Evolutionary conservation across 1,140 invertebrate species (phyloP).

Genomic region (Triops cancriformis): DNA sequence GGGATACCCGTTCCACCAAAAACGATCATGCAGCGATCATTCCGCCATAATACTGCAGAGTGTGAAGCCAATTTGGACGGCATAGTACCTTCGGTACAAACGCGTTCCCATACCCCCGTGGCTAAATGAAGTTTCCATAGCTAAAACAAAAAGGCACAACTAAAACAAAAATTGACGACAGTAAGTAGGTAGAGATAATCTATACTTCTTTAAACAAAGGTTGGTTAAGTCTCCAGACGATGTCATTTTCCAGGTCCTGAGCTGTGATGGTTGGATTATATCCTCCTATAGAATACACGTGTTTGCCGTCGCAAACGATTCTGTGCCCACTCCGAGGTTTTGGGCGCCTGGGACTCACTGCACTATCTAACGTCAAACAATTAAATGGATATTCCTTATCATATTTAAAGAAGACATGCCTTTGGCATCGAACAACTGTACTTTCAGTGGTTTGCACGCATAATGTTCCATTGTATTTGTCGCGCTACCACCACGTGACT

Average conservation of each 20-base stretch:
- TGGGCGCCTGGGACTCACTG: background rate
- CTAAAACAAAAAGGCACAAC: background rate
- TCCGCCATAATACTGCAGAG: background rate
- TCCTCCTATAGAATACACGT: background rate
- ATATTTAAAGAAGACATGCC: background rate
- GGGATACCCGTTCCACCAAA: background rate
- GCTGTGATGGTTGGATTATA: background rate
- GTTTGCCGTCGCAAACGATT: background rate
- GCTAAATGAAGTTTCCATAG: background rate
- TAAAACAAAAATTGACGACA: background rate
- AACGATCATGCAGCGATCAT: background rate
- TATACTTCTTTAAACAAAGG: background rate
- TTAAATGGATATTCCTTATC: background rate
- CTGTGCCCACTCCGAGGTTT: conserved; percentile 1
- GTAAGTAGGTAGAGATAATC: too few relatives aligned
- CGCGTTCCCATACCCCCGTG: background rate
- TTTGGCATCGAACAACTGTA: background rate
- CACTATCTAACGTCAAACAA: background rate
- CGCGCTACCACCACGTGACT: background rate
- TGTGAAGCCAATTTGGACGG: background rate
- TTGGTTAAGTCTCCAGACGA: background rate
- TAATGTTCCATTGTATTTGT: background rate
- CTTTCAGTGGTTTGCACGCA: background rate
- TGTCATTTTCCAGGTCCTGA: background rate
- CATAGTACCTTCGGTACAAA: background rate